These are phyloP conservation scores for Zaprionus bogoriensis DNA, from an alignment of 2,888 invertebrate genomes.

Conservation along the genomic window DNA sequence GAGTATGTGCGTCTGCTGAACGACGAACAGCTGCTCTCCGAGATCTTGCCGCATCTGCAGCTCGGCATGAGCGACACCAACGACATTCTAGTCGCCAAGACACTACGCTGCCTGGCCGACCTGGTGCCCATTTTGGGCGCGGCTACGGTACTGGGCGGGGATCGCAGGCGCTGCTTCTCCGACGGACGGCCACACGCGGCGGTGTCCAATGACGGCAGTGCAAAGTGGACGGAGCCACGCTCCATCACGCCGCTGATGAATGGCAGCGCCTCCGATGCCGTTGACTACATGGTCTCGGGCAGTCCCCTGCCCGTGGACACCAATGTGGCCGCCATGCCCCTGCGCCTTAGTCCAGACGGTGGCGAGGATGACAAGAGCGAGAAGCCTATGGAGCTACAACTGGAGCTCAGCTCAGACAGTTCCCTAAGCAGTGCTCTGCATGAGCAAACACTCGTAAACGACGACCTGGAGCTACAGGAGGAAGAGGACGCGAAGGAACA, in stretches of 20 bases:
- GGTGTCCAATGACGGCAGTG: constrained; percentile 65
- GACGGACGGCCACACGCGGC: constrained; percentile 89
- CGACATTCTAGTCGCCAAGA: constrained; percentile 91
- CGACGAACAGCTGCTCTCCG: constrained; percentile 88
- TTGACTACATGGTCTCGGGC: constrained; percentile 79
- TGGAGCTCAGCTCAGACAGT: constrained; percentile 24
- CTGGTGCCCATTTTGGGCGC: constrained; percentile 92
- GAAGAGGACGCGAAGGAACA: constrained; percentile 84
- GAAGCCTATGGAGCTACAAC: constrained; percentile 80
- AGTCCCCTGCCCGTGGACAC: constrained; percentile 80
- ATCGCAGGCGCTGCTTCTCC: constrained; percentile 90
- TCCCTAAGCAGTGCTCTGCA: constrained; percentile 25
- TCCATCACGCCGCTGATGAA: constrained; percentile 82
- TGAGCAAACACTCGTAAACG: constrained; percentile 40
- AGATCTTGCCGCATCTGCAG: constrained; percentile 93
- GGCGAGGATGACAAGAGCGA: constrained; percentile 87
- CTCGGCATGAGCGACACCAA: constrained; percentile 94
- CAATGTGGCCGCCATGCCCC: constrained; percentile 84
- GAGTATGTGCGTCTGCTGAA: constrained; percentile 90
- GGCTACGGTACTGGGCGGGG: constrained; percentile 92
- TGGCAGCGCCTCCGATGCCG: constrained; percentile 50
- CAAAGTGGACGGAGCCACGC: constrained; percentile 80
- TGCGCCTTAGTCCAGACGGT: constrained; percentile 92
- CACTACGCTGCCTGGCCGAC: constrained; percentile 91
- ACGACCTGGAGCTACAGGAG: constrained; percentile 4